Conservation (phyloP, 2,888 invertebrate genomes). For the Dastarcus helophoroides region DNA sequence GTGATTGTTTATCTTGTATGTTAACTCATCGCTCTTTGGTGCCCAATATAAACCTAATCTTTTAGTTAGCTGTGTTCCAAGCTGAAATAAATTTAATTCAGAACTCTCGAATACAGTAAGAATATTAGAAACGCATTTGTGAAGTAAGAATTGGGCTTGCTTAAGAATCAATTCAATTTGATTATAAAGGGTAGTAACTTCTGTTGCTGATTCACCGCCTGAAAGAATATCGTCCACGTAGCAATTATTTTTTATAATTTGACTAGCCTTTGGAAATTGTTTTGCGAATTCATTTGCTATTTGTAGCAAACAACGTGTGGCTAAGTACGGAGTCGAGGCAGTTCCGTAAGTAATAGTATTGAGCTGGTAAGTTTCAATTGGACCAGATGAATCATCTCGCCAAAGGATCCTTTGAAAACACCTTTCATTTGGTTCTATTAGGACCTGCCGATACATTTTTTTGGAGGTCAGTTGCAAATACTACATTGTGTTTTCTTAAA, state of each 20-base stretch:
- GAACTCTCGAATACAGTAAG: no score
- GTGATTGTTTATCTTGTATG: no score
- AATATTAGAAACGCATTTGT: no score
- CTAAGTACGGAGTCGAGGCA: constrained; percentile 15
- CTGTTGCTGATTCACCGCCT: no score
- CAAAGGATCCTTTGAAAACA: constrained; percentile 16
- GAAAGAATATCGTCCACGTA: constrained; percentile 15
- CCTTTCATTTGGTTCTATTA: constrained; percentile 11
- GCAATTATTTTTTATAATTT: constrained; percentile 10
- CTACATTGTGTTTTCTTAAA: constrained; percentile 13
- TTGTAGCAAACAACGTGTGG: constrained; percentile 14
- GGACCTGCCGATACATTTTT: constrained; percentile 18
- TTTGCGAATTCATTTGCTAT: constrained; percentile 11
- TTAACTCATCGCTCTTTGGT: no score
- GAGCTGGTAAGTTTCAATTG: constrained; percentile 10
- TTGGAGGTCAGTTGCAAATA: constrained; percentile 14
- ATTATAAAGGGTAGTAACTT: no score
- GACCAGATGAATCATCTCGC: constrained; percentile 9
- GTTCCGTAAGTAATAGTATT: constrained; percentile 17
- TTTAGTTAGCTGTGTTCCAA: no score
- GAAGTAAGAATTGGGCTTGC: no score
- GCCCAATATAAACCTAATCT: no score
- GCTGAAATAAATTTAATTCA: no score
- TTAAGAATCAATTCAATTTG: no score
- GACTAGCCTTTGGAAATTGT: constrained; percentile 9